Percentiles rank a stretch among this genome's conserved stretches.
phyloP scores from a whole-genome alignment of 2,888 invertebrate species.

The Ophion ventricosus region DNA sequence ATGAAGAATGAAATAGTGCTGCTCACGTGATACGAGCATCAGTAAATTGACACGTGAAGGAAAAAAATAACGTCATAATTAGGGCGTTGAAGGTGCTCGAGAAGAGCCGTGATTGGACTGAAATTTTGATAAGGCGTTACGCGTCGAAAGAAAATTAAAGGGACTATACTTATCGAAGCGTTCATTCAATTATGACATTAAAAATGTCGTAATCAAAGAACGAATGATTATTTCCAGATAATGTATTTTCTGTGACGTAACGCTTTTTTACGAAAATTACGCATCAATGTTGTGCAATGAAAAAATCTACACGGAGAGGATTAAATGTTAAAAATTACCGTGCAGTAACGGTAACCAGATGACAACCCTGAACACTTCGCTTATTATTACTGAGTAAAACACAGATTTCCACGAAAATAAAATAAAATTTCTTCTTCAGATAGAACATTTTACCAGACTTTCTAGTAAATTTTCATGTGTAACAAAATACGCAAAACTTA shows the following conservation, averaged over 20 bases:
- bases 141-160: conserved; percentile 51
- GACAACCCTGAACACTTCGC: no score
- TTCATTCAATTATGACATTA: not conserved
- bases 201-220: not conserved
- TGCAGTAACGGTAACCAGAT: no score
- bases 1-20: conserved; percentile 42
- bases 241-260: not conserved
- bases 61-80: conserved; percentile 16
- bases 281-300: not conserved
- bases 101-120: not conserved
- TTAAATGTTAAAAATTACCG: no score
- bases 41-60: conserved; percentile 8
- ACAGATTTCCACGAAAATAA: no score
- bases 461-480: no score
- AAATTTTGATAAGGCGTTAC: conserved; percentile 1
- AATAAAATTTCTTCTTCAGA: no score
- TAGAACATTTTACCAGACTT: no score
- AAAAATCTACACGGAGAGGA: no score
- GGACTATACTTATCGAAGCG: not conserved
- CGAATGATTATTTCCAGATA: not conserved
- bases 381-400: no score
- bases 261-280: not conserved
- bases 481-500: no score
- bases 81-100: conserved; percentile 1
- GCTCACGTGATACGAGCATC: conserved; percentile 54